Evolutionary conservation across 2,797 vertebrate species (phyloP), one percentile per base, ranked within the genome.

Genomic region (Coendou prehensilis): DNA sequence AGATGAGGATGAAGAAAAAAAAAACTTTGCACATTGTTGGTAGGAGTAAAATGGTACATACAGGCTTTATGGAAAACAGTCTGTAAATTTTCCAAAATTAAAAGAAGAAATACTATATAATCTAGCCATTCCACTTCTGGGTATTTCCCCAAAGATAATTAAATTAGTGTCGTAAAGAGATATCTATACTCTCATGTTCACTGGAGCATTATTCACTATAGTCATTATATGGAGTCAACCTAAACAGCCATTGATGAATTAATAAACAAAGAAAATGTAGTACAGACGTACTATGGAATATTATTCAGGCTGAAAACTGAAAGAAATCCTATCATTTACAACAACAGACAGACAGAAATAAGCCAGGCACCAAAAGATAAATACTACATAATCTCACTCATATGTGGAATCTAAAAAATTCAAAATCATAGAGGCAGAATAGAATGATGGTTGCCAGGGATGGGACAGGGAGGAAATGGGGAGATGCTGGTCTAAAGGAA

Each of bases 351-450:
- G 69, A 67, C 17, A 76, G 57, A 90, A 86, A 85, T 80, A 81
- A 85, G 15, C 57, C 50, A 81, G 17, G 47, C 80, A 89, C 41
- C 92, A 54, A 92, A 92, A 96, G 57, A 67, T 67, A 90, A 93
- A 91, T 86, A 67, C 11, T 83, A 8, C 23, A 26, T 69, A 37
- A 91, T 76, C 63, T 71, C 67, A 67, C 11, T 47, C 11, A 28
- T 23, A 41, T 78, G 22, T 61, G 30, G 30, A 47, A 79, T 5
- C 67, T 78, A 64, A 50, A 76, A 59, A 14, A 61, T 71, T 89
- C 80, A 86, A 93, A 91, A 50, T 87, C 37, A 69, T 30, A 87
- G 50, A 82, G 26, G 54, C 5, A 67, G 28, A 61, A 45, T 71
- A 61, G 30, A 84, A 59, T 84, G 52, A 61, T 83, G 33, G 28